Evolutionary conservation across 2,797 vertebrate genomes (phyloP).

Genomic region (Otus scops): DNA sequence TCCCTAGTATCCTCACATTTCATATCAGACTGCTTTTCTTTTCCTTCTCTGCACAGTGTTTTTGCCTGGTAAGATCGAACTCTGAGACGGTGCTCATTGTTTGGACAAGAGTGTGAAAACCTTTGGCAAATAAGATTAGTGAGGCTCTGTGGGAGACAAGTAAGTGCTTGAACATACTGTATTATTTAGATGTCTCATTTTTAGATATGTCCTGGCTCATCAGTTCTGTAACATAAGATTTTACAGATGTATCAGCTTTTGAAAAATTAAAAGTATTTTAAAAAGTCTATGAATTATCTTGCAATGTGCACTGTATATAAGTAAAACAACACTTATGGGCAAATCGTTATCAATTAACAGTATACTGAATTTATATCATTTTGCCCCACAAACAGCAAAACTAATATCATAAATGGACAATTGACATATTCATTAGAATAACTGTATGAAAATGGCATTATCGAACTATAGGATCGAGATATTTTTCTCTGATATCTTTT

Average conservation of each 20-base stretch:
- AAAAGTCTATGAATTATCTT: background rate
- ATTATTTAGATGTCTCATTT: background rate
- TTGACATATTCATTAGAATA: background rate
- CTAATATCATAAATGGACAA: background rate
- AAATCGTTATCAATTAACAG: background rate
- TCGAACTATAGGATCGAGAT: background rate
- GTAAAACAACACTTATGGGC: background rate
- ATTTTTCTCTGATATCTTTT: background rate
- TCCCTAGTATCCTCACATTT: background rate
- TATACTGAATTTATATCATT: background rate
- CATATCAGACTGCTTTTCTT: background rate
- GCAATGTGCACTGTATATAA: background rate
- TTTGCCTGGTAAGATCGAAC: background rate
- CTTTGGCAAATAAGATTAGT: conserved; percentile 13
- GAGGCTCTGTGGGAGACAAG: background rate
- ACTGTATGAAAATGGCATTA: background rate
- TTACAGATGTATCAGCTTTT: background rate
- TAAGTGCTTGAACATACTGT: background rate
- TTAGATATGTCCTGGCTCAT: background rate
- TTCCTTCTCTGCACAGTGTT: background rate
- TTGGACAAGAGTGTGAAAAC: background rate
- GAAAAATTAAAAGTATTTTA: background rate
- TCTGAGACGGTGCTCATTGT: background rate
- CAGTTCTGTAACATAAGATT: background rate
- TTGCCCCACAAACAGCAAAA: background rate